Conservation (phyloP, 2,113 vertebrate genomes). For the Eclectus roratus region DNA sequence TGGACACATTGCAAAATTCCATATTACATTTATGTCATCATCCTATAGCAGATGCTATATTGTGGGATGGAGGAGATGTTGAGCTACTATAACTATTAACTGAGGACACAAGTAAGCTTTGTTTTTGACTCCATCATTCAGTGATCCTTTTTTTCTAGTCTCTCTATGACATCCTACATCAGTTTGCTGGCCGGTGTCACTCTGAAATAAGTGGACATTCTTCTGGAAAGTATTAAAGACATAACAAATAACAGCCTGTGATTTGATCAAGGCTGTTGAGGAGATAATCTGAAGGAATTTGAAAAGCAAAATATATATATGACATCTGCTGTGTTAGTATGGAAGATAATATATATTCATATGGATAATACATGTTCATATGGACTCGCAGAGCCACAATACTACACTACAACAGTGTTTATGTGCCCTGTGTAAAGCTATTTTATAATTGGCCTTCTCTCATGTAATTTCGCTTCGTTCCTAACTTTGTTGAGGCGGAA, state of each 20-base stretch:
- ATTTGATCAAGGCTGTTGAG: background rate
- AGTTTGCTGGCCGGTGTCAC: background rate
- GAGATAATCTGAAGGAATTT: background rate
- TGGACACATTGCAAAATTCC: background rate
- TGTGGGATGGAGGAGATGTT: background rate
- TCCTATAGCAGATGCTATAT: background rate
- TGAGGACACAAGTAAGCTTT: background rate
- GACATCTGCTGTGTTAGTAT: background rate
- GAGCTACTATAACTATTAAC: background rate
- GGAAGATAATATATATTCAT: background rate
- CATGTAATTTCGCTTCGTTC: background rate
- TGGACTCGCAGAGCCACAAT: background rate
- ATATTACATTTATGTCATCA: background rate
- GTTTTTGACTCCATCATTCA: background rate
- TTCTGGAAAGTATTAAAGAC: background rate
- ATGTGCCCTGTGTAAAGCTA: background rate
- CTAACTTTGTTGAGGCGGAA: background rate
- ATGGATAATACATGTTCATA: background rate
- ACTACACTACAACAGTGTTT: background rate
- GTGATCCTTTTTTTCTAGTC: background rate
- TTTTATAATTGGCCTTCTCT: background rate
- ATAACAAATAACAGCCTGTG: background rate
- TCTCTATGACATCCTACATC: background rate
- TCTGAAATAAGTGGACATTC: background rate
- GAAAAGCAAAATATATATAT: background rate